A percentile compares a stretch with the other conserved stretches of the same genome.
These are phyloP conservation scores for Heliconius hewitsoni DNA, from an alignment of 1,140 invertebrate genomes.

Conservation along the genomic window DNA sequence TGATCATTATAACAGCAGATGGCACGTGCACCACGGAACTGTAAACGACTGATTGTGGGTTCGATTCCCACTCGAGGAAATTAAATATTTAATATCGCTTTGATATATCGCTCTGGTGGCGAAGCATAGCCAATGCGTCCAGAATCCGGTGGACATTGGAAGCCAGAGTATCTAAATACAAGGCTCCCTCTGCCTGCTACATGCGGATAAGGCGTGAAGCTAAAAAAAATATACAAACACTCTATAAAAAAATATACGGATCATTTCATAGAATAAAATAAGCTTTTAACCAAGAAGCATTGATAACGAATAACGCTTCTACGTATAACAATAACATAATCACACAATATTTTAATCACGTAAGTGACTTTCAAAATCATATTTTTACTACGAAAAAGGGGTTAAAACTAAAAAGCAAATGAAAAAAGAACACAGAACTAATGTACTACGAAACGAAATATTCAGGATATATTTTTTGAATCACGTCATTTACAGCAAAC, in stretches of 20 bases:
- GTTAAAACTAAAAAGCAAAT: conserved; percentile 25
- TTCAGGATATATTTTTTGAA: conserved; percentile 32
- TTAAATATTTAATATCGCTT: no score
- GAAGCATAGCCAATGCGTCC: no score
- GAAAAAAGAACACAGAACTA: conserved; percentile 8
- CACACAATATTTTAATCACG: conserved; percentile 29
- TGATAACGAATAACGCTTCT: conserved; percentile 22
- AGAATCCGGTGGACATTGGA: no score
- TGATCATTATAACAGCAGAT: not conserved
- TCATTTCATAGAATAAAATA: conserved; percentile 18
- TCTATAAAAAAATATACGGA: not conserved
- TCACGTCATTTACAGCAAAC: conserved; percentile 37
- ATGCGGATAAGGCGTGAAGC: no score
- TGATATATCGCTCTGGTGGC: no score
- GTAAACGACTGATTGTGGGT: no score
- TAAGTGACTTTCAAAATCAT: conserved; percentile 29
- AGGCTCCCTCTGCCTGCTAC: no score
- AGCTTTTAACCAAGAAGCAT: conserved; percentile 1
- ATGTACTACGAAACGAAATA: conserved; percentile 21
- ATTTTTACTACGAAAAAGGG: conserved; percentile 14
- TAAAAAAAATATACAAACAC: not conserved
- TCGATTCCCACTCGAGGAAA: no score
- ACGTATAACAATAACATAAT: conserved; percentile 19
- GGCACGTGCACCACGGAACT: not conserved
- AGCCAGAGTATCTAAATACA: no score